phyloP scores from a whole-genome alignment of 2,797 vertebrate species.

The Bufotes viridis region DNA sequence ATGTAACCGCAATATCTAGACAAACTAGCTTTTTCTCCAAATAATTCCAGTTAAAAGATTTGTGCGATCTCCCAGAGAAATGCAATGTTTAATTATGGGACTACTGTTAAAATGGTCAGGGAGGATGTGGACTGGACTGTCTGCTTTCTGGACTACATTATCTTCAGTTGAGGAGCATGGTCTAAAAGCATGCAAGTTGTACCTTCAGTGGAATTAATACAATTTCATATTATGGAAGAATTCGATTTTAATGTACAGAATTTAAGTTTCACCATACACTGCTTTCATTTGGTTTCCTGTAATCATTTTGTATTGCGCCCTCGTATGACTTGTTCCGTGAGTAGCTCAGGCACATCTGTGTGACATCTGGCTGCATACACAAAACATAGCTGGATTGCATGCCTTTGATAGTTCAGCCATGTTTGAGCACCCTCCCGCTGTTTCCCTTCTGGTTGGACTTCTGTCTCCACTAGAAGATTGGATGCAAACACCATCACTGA shows the following conservation, averaged over 20 bases:
- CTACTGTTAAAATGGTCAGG: no score
- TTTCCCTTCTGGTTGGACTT: constrained; percentile 7
- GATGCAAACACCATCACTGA: neutral
- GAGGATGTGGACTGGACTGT: no score
- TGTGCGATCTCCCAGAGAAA: no score
- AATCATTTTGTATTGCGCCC: neutral
- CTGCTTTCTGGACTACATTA: no score
- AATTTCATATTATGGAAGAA: neutral
- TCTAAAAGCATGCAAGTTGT: neutral
- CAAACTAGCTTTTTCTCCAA: no score
- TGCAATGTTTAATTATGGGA: no score
- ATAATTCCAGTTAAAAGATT: no score
- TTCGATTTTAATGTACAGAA: neutral
- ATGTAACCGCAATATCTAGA: no score
- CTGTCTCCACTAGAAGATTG: neutral
- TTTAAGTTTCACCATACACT: neutral
- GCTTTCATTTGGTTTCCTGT: neutral
- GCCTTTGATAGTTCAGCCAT: constrained; percentile 8
- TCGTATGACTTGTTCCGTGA: neutral
- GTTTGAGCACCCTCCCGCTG: neutral
- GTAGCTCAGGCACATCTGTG: neutral
- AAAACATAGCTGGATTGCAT: neutral
- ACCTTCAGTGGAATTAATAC: neutral
- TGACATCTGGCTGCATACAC: constrained; percentile 10
- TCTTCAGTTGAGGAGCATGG: neutral